Conservation (phyloP, 35 echinoderm and acorn worm species). For the Heliocidaris erythrogramma region DNA sequence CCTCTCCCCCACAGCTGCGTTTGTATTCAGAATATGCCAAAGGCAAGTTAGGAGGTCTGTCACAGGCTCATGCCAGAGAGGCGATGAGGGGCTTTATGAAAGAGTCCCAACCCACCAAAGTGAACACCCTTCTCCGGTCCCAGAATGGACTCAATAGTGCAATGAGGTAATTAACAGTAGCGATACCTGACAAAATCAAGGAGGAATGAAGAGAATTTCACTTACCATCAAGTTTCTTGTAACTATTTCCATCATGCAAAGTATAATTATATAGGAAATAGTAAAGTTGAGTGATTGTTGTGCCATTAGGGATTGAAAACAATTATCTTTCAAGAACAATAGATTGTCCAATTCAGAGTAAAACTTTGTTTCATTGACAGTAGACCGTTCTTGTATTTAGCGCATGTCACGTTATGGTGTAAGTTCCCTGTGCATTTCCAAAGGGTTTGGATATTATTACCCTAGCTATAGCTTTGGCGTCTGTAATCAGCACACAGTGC, state of each 20-base stretch:
- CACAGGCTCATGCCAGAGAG: slow-evolving; percentile 40
- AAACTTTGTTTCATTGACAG: too few relatives aligned
- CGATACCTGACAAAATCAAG: background rate
- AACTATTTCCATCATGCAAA: background rate
- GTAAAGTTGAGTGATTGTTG: too few relatives aligned
- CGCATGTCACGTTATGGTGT: too few relatives aligned
- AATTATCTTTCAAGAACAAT: too few relatives aligned
- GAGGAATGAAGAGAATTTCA: background rate
- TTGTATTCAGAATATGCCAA: slow-evolving; percentile 78
- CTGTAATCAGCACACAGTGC: too few relatives aligned
- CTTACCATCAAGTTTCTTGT: background rate
- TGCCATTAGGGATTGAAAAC: too few relatives aligned
- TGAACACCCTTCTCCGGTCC: slow-evolving; percentile 63
- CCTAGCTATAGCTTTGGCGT: too few relatives aligned
- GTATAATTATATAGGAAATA: background rate
- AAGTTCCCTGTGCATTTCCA: too few relatives aligned
- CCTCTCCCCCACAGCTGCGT: slow-evolving; percentile 39
- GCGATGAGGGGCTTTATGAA: slow-evolving; percentile 66
- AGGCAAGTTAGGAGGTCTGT: slow-evolving; percentile 80
- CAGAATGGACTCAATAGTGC: slow-evolving; percentile 65
- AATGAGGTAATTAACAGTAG: slow-evolving; percentile 58
- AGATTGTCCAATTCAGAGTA: too few relatives aligned
- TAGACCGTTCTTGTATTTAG: too few relatives aligned
- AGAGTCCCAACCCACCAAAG: slow-evolving; percentile 59
- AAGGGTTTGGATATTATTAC: too few relatives aligned